phyloP scores from a whole-genome alignment of 35 echinoderm and acorn worm genomes.

The Anneissia japonica region DNA sequence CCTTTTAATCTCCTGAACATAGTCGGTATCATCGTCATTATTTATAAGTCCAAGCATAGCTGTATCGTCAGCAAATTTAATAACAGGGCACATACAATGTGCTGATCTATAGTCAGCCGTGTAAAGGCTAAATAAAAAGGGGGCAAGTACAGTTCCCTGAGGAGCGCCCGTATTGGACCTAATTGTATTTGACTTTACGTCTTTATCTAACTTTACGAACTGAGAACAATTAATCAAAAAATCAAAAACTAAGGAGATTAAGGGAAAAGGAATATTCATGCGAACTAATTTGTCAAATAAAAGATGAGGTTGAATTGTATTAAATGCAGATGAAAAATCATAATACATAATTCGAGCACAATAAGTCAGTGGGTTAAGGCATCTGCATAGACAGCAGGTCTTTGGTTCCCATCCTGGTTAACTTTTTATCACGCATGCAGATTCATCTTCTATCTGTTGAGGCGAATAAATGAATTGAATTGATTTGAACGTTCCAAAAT shows the following conservation, averaged over 20 bases:
- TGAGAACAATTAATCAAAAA: slow-evolving; percentile 30
- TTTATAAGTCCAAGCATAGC: slow-evolving; percentile 5
- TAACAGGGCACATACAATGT: slow-evolving; percentile 3
- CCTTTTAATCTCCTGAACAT: slow-evolving; percentile 12
- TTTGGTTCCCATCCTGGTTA: slow-evolving; percentile 28
- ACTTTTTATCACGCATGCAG: slow-evolving; percentile 23
- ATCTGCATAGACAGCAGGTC: slow-evolving; percentile 14
- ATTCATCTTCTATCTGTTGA: slow-evolving; percentile 5
- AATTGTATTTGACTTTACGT: slow-evolving; percentile 1
- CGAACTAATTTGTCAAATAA: neutral
- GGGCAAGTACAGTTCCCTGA: slow-evolving; percentile 12
- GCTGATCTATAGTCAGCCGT: slow-evolving; percentile 33
- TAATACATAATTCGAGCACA: slow-evolving; percentile 23
- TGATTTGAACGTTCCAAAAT: neutral
- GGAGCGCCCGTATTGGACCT: slow-evolving; percentile 17
- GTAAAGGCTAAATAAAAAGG: slow-evolving; percentile 41
- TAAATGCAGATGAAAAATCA: slow-evolving; percentile 54
- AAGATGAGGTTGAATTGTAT: slow-evolving; percentile 25
- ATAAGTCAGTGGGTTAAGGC: neutral
- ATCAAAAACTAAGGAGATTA: slow-evolving; percentile 10
- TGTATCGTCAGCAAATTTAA: slow-evolving; percentile 41
- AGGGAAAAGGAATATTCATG: neutral
- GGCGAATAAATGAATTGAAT: neutral
- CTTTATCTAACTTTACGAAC: slow-evolving; percentile 15
- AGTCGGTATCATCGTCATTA: slow-evolving; percentile 14